Evolutionary conservation across 2,888 invertebrate genomes (phyloP).

Genomic region (Yponomeuta cagnagella): DNA sequence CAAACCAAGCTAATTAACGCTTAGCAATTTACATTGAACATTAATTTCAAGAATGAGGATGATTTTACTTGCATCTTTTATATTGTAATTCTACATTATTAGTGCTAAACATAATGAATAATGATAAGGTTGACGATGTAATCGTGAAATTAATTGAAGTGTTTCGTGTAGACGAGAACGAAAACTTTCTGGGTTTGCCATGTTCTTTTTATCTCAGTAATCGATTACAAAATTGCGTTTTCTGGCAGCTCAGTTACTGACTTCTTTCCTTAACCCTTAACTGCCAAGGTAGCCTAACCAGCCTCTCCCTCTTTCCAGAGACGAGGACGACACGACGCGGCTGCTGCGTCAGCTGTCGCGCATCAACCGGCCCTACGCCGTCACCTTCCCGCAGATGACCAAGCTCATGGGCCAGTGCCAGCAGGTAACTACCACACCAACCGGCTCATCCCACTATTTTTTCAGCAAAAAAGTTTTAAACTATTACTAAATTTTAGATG

Average conservation of each 20-base stretch:
- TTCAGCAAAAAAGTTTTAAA: no score
- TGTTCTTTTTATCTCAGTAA: no score
- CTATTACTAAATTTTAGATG: no score
- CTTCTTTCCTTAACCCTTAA: no score
- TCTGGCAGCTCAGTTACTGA: no score
- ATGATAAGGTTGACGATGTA: no score
- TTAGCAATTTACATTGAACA: neutral
- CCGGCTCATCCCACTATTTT: no score
- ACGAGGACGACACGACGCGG: slow-evolving; percentile 80
- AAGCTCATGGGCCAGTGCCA: slow-evolving; percentile 88
- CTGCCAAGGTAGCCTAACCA: neutral
- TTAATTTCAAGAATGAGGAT: neutral
- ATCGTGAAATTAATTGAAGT: no score
- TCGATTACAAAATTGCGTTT: no score
- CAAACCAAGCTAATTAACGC: neutral
- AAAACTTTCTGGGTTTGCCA: no score
- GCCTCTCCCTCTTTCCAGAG: slow-evolving; percentile 66
- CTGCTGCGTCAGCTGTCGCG: slow-evolving; percentile 78
- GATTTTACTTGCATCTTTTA: neutral
- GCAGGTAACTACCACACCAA: slow-evolving; percentile 64
- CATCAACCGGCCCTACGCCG: slow-evolving; percentile 78
- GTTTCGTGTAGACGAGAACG: no score
- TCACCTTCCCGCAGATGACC: slow-evolving; percentile 84
- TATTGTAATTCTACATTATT: neutral
- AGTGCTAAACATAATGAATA: no score